Evolutionary conservation across 1,140 invertebrate species (phyloP).

Genomic region (Diorhabda carinulata): DNA sequence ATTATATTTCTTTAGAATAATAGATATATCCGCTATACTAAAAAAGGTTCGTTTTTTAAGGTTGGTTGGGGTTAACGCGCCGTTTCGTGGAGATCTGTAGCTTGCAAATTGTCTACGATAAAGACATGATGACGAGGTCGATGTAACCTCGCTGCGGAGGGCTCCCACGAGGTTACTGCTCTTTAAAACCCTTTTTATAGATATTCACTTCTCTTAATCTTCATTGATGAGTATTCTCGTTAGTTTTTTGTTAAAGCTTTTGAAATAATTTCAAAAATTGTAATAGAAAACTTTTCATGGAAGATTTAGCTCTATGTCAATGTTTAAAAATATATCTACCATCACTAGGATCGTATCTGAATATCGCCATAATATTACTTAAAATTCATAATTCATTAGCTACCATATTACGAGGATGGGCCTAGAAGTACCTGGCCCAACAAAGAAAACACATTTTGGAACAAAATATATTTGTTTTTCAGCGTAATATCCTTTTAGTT

Average conservation of each 20-base stretch:
- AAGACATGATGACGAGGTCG: not conserved
- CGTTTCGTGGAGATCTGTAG: not conserved
- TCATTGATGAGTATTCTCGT: too few relatives aligned
- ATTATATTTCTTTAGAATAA: too few relatives aligned
- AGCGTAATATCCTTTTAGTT: too few relatives aligned
- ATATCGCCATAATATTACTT: too few relatives aligned
- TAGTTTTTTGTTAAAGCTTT: not conserved
- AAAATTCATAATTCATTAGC: too few relatives aligned
- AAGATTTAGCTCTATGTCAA: too few relatives aligned
- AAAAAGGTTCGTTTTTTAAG: not conserved
- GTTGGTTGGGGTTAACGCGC: constrained; percentile 1
- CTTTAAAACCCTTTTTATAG: not conserved
- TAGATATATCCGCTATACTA: not conserved
- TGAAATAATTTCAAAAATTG: not conserved
- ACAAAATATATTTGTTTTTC: too few relatives aligned
- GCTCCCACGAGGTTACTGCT: not conserved
- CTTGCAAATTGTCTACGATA: not conserved
- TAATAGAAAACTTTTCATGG: not conserved
- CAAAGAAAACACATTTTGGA: too few relatives aligned
- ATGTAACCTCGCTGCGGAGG: not conserved
- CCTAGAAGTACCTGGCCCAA: too few relatives aligned
- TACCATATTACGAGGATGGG: too few relatives aligned
- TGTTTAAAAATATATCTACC: too few relatives aligned
- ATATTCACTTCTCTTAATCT: not conserved
- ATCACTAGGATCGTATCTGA: too few relatives aligned